Base-by-base conservation (phyloP, 2,888 invertebrate species). In the Limenitis arthemis region DNA sequence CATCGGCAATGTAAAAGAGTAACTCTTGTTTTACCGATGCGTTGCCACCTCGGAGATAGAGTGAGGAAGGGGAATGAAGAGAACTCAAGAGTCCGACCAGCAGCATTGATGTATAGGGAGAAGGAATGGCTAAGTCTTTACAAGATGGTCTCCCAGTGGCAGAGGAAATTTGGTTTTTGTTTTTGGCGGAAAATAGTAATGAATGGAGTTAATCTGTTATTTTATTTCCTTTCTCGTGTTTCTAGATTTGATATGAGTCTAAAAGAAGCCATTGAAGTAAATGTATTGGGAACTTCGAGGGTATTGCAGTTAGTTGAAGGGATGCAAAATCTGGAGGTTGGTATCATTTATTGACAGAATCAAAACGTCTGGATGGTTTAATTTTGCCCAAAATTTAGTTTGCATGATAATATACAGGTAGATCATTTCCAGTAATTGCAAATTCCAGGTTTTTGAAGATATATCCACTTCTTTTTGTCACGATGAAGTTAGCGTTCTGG, bases 401-500 rank as follows among this genome's bases (percentile, higher is more conserved):
- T 36, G 8, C 5, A 12, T 38, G 5, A 6, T 37, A 37, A 5
- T 7, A 11, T 8, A 37, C 11, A 11, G 9, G 5, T 37, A 37
- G 9, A 37, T 7, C 37, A 11, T 9, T 5, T 37, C 37, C 11
- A 48, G 9, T 2, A 4, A 28, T 20, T n/a, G 37, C 41, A n/a
- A 37, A 28, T 64, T 65, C 8, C 67, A 87, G 86, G 81, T 89
- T 0, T 89, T 94, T 63, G 87, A 95, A 5, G 94, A 96, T 72
- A 91, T 96, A 0, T 95, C 95, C 0, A 96, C 96, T 0, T 91
- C 95, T 0, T 96, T 94, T 71, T 94, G 95, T 60, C 95, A 96
- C 70, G 94, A 95, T 70, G 91, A 93, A 61, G 88, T 92, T 63
- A 78, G 85, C 0, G 79, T 88, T 1, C 68, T 96, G 29, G 92